Evolutionary conservation across 2,113 vertebrate species (phyloP), one percentile per base, ranked within the genome.

Genomic region (Rhodinocichla rosea): DNA sequence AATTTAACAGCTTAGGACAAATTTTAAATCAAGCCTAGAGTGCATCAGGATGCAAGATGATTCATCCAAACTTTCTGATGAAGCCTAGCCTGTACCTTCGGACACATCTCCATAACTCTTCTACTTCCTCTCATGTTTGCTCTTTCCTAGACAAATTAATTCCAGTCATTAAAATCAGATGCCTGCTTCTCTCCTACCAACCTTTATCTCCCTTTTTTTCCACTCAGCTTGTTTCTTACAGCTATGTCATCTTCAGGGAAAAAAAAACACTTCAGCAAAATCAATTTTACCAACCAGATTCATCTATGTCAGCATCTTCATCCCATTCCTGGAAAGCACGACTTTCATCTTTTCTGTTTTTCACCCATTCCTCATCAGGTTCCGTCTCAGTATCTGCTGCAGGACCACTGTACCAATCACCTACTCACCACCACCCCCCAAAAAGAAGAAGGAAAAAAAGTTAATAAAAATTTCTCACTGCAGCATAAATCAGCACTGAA

Each of bases 221-320:
- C 20, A 63, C 16, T 11, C 33, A 75, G 17, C 14, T 63, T 82
- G 23, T 53, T 85, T 57, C 26, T 76, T 33, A 68, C 1, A 85
- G 20, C 5, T 76, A 35, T 14, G 23, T 24, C 23, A 83, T 12
- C 44, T 33, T 52, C 28, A 40, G 15, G 11, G 15, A 47, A 78
- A 37, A 63, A 63, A 40, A 44, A 22, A 37, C 12, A 37, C 23
- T 24, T 67, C 26, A 63, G 10, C 42, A 52, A 44, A 70, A 77
- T 44, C 20, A 74, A 17, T 27, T 81, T 14, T 53, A 85, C 96
- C 87, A 91, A 99, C 99, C 99, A 67, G 99, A 99, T 93, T 99
- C 99, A 81, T 99, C 99, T 64, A 99, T 98, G 76, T 99, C 99
- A 7, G 99, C 99, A 65, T 99, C 99, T 97, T 99, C 99, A 70